Percentiles rank a stretch among this genome's conserved stretches.
These are phyloP conservation scores for Chlorodrepanis virens DNA, from an alignment of 2,113 vertebrate species.

Conservation along the genomic window DNA sequence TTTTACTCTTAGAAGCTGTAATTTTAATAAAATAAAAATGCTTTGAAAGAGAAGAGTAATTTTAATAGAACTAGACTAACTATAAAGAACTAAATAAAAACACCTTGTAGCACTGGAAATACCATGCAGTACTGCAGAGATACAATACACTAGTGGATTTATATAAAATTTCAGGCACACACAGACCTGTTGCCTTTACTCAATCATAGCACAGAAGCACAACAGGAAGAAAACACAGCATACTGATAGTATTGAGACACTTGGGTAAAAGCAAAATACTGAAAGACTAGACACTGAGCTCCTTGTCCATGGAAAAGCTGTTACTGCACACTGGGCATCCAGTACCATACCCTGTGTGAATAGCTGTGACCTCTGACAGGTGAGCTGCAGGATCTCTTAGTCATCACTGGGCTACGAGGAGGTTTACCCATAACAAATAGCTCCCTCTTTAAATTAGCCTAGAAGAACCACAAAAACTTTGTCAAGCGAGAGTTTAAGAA, in stretches of 20 bases:
- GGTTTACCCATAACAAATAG: slow-evolving; percentile 89
- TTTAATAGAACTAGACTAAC: neutral
- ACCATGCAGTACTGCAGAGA: neutral
- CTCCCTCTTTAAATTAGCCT: slow-evolving; percentile 85
- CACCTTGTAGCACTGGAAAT: slow-evolving; percentile 51
- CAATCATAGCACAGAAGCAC: slow-evolving; percentile 13
- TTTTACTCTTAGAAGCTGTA: neutral
- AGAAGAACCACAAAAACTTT: slow-evolving; percentile 82
- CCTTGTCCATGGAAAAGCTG: neutral
- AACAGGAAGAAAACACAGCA: neutral
- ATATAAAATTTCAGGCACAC: neutral
- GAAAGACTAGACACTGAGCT: slow-evolving; percentile 3
- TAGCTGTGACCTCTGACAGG: slow-evolving; percentile 81
- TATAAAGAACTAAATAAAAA: neutral
- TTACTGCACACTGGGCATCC: slow-evolving; percentile 34
- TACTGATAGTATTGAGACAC: neutral
- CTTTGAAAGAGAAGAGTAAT: neutral
- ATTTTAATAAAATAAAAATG: neutral
- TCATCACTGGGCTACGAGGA: slow-evolving; percentile 92
- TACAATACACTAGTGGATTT: neutral
- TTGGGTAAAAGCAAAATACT: neutral
- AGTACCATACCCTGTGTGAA: slow-evolving; percentile 89
- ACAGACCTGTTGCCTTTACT: slow-evolving; percentile 6
- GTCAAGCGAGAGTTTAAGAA: slow-evolving; percentile 58
- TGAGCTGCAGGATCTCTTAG: slow-evolving; percentile 83